Evolutionary conservation across 2,888 invertebrate species (phyloP), one percentile per base, ranked within the genome.

Genomic region (Polietes domitor): DNA sequence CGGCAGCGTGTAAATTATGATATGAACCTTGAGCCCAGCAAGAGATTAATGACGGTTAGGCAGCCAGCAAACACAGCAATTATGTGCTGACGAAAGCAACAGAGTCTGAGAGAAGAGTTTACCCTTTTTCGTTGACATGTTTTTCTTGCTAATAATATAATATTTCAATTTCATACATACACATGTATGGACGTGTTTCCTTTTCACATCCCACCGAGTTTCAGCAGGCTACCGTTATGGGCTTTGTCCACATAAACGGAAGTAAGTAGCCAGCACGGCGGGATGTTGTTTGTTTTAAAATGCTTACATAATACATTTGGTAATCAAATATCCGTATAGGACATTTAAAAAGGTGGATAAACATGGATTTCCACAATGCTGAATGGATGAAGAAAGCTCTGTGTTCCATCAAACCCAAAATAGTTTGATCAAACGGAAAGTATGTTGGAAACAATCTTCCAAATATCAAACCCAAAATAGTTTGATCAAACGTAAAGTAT

Each of bases 21-120:
- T 58, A 26, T 24, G 58, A 58, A 58, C 58, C 58, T 26, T 58
- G 15, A 58, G 47, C 47, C 15, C 47, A 58, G 26, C 9, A 58
- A 21, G 26, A 24, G 58, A 58, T 58, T 58, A 58, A 58, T 24
- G 26, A 26, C 0, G 58, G 24, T 58, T 24, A 28, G 61, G 1
- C 61, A 1, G 53, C 53, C 15, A 19, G n/a, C 7, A n/a, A 7
- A n/a, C 15, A n/a, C n/a, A 50, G n/a, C 50, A n/a, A 50, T 50
- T 17, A 50, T n/a, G 15, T 7, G 19, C 6, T 50, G 50, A 17
- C 19, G 50, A 50, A 50, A 50, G 50, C 50, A 5, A 47, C 7
- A 47, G 47, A 53, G 17, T n/a, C 12, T 53, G 17, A 5, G 12
- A n/a, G 19, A 53, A 17, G 50, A 7, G 24, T 55, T 55, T n/a